These are phyloP conservation scores for Tenthredo livida DNA, from an alignment of 2,888 invertebrate genomes.

Conservation along the genomic window DNA sequence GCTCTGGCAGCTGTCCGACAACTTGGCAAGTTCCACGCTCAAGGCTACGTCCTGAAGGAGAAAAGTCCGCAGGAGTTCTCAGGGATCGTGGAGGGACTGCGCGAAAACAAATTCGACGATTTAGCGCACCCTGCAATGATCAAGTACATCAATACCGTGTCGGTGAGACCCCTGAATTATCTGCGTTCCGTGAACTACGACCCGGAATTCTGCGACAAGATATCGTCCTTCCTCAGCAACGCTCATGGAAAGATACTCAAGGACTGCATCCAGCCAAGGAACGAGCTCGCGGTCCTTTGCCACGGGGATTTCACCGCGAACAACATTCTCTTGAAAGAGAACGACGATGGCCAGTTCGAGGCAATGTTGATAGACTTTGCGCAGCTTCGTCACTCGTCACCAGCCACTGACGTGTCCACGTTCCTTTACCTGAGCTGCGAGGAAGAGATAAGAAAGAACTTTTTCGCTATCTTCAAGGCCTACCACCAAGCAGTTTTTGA, in stretches of 20 bases:
- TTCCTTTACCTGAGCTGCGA: slow-evolving; percentile 66
- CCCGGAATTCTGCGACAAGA: slow-evolving; percentile 63
- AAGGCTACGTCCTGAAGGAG: slow-evolving; percentile 68
- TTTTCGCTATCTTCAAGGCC: slow-evolving; percentile 62
- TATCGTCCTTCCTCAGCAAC: slow-evolving; percentile 60
- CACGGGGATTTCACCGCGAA: slow-evolving; percentile 73
- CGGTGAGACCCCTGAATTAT: slow-evolving; percentile 61
- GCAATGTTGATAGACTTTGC: slow-evolving; percentile 69
- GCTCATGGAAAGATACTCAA: slow-evolving; percentile 54
- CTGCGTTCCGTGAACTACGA: slow-evolving; percentile 62
- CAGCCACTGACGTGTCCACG: slow-evolving; percentile 69
- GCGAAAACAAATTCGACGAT: slow-evolving; percentile 59
- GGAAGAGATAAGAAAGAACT: slow-evolving; percentile 55
- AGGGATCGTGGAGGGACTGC: slow-evolving; percentile 59
- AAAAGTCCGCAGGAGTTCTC: slow-evolving; percentile 60
- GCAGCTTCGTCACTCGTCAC: slow-evolving; percentile 66
- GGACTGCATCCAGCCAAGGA: slow-evolving; percentile 59
- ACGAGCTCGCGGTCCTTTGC: slow-evolving; percentile 70
- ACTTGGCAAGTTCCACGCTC: slow-evolving; percentile 69
- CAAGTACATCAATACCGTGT: slow-evolving; percentile 37
- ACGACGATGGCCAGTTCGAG: slow-evolving; percentile 50
- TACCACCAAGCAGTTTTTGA: slow-evolving; percentile 67
- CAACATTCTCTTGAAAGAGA: slow-evolving; percentile 66
- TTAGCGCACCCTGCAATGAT: neutral
- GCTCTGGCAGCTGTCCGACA: slow-evolving; percentile 65